A percentile compares a stretch with the other conserved stretches of the same genome.
phyloP scores from a whole-genome alignment of 2,113 vertebrate genomes.

The Serinus canaria region DNA sequence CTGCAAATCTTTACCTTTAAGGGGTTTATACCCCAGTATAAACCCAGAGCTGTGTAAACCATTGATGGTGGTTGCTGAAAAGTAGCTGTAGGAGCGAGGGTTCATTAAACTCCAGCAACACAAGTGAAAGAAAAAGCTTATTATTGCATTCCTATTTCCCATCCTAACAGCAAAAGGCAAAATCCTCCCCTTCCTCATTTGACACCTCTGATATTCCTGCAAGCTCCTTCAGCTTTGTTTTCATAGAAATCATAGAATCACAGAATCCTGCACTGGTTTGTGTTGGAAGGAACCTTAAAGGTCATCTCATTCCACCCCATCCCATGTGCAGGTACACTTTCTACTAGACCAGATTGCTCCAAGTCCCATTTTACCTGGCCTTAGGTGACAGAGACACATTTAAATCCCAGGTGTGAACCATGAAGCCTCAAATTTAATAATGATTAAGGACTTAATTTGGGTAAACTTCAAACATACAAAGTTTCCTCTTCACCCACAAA shows the following conservation, averaged over 20 bases:
- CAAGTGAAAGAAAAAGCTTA: not conserved
- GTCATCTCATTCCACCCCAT: not conserved
- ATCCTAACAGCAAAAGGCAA: not conserved
- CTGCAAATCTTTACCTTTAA: not conserved
- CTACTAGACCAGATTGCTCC: not conserved
- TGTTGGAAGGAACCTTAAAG: not conserved
- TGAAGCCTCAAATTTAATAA: not conserved
- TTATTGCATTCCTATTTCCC: not conserved
- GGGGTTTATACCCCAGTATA: no score
- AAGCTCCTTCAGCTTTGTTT: not conserved
- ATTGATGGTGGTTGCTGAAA: not conserved
- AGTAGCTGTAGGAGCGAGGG: not conserved
- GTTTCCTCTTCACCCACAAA: not conserved
- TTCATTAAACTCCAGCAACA: not conserved
- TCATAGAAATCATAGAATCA: not conserved
- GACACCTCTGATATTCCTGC: not conserved
- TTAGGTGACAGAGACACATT: not conserved
- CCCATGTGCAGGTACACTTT: not conserved
- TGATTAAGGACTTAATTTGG: not conserved
- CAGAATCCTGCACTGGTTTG: not conserved
- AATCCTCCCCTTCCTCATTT: not conserved
- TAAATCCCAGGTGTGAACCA: not conserved
- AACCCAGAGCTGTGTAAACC: not conserved
- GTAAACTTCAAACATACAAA: not conserved
- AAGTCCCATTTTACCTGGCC: not conserved